These are phyloP conservation scores for Neuroscelio doddi DNA, from an alignment of 2,888 invertebrate genomes.

Conservation along the genomic window DNA sequence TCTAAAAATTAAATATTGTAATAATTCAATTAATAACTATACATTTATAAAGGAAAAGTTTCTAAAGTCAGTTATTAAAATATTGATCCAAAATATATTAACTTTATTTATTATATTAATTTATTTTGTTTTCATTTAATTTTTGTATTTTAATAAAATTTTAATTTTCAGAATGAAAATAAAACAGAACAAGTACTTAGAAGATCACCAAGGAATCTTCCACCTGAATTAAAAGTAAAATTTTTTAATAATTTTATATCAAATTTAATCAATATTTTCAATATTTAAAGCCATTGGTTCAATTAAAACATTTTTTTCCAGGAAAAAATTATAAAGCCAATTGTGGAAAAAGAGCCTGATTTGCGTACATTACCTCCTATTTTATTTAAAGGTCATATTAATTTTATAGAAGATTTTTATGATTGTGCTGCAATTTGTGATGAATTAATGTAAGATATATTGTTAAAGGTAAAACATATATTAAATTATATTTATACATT, in stretches of 20 bases:
- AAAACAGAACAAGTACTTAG: conserved; percentile 29
- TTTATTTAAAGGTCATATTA: conserved; percentile 58
- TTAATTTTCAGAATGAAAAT: conserved; percentile 26
- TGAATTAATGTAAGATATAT: conserved; percentile 59
- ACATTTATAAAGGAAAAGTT: too few species aligned
- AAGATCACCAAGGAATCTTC: conserved; percentile 53
- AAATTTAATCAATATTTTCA: neutral
- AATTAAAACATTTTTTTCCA: conserved; percentile 22
- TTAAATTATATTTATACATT: conserved; percentile 11
- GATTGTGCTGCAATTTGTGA: conserved; percentile 63
- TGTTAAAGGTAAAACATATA: neutral
- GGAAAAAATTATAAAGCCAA: conserved; percentile 38
- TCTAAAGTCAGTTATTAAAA: too few species aligned
- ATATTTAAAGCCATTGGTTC: neutral
- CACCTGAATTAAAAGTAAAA: conserved; percentile 49
- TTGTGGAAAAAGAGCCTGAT: conserved; percentile 41
- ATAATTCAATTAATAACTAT: too few species aligned
- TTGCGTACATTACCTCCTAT: conserved; percentile 52
- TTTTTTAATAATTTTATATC: conserved; percentile 8
- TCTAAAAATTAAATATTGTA: too few species aligned
- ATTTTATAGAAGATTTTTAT: conserved; percentile 59
- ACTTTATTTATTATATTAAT: too few species aligned
- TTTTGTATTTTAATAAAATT: neutral
- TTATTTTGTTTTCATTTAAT: neutral
- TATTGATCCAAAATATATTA: too few species aligned